Conservation (phyloP, 2,888 invertebrate genomes). For the Melanophora roralis region DNA sequence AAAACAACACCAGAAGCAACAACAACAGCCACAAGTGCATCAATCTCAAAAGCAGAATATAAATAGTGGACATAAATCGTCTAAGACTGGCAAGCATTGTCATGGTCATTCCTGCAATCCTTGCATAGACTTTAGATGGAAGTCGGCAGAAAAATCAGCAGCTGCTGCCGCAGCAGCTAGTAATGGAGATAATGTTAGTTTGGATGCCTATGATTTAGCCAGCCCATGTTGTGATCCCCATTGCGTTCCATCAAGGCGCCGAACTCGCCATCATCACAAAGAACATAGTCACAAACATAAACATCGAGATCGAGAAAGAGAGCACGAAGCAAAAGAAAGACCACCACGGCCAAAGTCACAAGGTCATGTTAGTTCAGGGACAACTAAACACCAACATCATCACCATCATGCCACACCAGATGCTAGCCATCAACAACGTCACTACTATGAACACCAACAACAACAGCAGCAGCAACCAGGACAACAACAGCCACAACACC, state of each 20-base stretch:
- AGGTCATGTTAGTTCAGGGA: slow-evolving; percentile 69
- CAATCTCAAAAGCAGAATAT: slow-evolving; percentile 43
- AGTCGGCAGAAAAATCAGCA: slow-evolving; percentile 73
- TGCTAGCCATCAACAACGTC: slow-evolving; percentile 57
- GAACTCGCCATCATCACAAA: slow-evolving; percentile 80
- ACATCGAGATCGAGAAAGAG: slow-evolving; percentile 78
- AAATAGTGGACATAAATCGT: slow-evolving; percentile 64
- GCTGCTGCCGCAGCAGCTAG: slow-evolving; percentile 50
- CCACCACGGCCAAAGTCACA: slow-evolving; percentile 73
- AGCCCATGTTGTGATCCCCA: slow-evolving; percentile 92
- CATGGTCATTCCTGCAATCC: slow-evolving; percentile 83
- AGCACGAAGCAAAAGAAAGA: slow-evolving; percentile 67
- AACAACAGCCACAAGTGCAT: slow-evolving; percentile 55
- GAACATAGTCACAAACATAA: slow-evolving; percentile 82
- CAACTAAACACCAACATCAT: slow-evolving; percentile 67
- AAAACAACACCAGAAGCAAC: slow-evolving; percentile 62
- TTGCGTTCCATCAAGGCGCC: slow-evolving; percentile 84
- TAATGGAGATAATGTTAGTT: slow-evolving; percentile 85
- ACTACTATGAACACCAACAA: slow-evolving; percentile 65
- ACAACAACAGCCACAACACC: slow-evolving; percentile 59
- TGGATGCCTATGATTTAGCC: slow-evolving; percentile 91
- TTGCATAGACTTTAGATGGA: slow-evolving; percentile 80
- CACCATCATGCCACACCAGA: slow-evolving; percentile 65
- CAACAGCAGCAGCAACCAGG: slow-evolving; percentile 70
- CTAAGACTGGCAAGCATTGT: slow-evolving; percentile 74